Evolutionary conservation across 2,113 vertebrate genomes (phyloP), one percentile per base, ranked within the genome.

Genomic region (Tamias sibiricus): DNA sequence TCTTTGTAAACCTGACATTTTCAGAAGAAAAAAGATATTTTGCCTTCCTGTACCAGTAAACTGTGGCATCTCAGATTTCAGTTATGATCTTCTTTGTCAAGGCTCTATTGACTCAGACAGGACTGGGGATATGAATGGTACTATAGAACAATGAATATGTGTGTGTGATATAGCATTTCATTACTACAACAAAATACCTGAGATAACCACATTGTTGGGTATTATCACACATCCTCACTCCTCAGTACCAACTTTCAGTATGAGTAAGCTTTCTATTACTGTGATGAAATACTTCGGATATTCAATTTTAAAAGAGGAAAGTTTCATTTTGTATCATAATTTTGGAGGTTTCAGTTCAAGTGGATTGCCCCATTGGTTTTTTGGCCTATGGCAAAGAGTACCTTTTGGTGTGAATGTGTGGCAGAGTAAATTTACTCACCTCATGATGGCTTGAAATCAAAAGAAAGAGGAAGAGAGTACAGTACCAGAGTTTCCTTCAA

Each of bases 61-160:
- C 3, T n/a, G 13, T 2, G n/a, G 24, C 14, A 66, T 72, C 4
- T 71, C 19, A 87, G 28, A 49, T 68, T 44, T 87, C 32, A 75
- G 2, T 89, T 5, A 1, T 37, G 85, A 71, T 19, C 6, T 66
- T 5, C 5, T 37, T 9, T 47, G 8, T 47, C 22, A n/a, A 49
- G 5, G 6, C 42, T 44, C 14, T 4, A 5, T 32, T n/a, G 26
- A 64, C 54, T 37, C 28, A 52, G 75, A 81, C 24, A n/a, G 9
- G 13, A 30, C 59, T 7, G 6, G 37, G 20, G 52, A 47, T 47
- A 5, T 37, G 37, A 75, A 6, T 30, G 20, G 8, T 42, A 37
- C 2, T 24, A 0, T 52, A 26, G 35, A 49, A 8, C 49, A 10
- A 11, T 40, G 8, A 28, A 2, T 20, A 0, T 2, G 6, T 80